Evolutionary conservation across 35 echinoderm and acorn worm genomes (phyloP).

Genomic region (Stichopus chloronotus): DNA sequence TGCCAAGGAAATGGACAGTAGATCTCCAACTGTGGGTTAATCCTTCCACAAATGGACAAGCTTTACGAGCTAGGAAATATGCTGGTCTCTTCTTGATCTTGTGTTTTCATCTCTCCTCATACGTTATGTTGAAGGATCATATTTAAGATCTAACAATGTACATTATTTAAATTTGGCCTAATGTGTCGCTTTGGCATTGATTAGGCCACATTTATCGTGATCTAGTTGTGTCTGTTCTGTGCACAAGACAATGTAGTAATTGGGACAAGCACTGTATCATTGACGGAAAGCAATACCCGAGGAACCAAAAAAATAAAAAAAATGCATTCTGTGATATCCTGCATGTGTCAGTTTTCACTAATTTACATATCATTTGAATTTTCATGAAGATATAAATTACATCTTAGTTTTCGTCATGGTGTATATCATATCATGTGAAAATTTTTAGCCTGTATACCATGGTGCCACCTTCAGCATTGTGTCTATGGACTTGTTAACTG

Average conservation of each 20-base stretch:
- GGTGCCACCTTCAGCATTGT: background rate
- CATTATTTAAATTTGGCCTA: background rate
- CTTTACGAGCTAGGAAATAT: too few relatives aligned
- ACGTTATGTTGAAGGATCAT: too few relatives aligned
- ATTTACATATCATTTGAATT: conserved; percentile 50
- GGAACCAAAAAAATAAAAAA: background rate
- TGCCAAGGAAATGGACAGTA: too few relatives aligned
- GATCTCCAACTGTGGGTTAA: too few relatives aligned
- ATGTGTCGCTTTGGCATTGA: background rate
- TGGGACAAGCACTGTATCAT: conserved; percentile 7
- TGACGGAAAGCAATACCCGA: background rate
- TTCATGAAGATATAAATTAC: conserved; percentile 37
- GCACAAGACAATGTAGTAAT: background rate
- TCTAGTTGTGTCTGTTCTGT: background rate
- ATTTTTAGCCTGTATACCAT: too few relatives aligned
- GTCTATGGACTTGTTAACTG: too few relatives aligned
- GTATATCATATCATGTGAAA: background rate
- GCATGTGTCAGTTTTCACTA: conserved; percentile 17
- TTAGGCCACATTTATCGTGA: background rate
- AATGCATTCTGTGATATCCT: background rate
- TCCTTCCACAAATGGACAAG: too few relatives aligned
- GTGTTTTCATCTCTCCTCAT: too few relatives aligned
- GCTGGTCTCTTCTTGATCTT: too few relatives aligned
- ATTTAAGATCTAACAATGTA: background rate
- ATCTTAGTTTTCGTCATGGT: background rate